A percentile compares a stretch with the other conserved stretches of the same genome.
These are phyloP conservation scores for Pachypeltis micranthus DNA, from an alignment of 1,140 invertebrate genomes.

Conservation along the genomic window DNA sequence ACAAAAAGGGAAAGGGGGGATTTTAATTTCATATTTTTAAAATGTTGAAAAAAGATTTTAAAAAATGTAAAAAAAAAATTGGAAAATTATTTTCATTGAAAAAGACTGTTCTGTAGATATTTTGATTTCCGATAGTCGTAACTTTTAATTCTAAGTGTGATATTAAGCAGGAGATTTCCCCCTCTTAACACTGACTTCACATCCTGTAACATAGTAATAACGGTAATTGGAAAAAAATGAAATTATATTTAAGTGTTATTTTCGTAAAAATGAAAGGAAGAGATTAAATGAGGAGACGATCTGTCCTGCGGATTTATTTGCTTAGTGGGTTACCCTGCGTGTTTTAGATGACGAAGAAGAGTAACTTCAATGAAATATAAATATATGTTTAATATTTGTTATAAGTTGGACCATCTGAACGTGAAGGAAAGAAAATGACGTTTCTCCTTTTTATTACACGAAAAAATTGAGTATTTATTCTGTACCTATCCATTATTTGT, in stretches of 20 bases:
- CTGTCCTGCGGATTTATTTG: slow-evolving; percentile 3
- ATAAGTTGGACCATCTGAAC: not conserved
- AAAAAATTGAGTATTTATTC: not conserved
- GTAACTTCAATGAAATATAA: slow-evolving; percentile 6
- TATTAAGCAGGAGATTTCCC: slow-evolving; percentile 13
- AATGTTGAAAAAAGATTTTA: slow-evolving; percentile 5
- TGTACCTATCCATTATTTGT: slow-evolving; percentile 8
- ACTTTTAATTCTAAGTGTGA: slow-evolving; percentile 17
- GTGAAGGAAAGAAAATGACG: not conserved
- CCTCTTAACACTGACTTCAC: not conserved
- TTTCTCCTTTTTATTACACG: not conserved
- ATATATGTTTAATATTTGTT: slow-evolving; percentile 8
- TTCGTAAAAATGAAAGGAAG: slow-evolving; percentile 10
- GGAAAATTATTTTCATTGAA: slow-evolving; percentile 15
- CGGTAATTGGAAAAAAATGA: not conserved
- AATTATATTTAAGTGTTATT: slow-evolving; percentile 13
- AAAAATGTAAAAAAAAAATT: slow-evolving; percentile 4
- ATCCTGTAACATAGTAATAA: not conserved
- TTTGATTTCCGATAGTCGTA: not conserved
- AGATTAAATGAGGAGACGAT: slow-evolving; percentile 2
- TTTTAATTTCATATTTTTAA: not conserved
- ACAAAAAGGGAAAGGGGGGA: not conserved
- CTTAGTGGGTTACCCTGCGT: not conserved
- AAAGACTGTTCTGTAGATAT: slow-evolving; percentile 19
- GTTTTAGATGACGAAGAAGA: not conserved